phyloP scores from a whole-genome alignment of 2,113 vertebrate species.

The Apodemus sylvaticus region DNA sequence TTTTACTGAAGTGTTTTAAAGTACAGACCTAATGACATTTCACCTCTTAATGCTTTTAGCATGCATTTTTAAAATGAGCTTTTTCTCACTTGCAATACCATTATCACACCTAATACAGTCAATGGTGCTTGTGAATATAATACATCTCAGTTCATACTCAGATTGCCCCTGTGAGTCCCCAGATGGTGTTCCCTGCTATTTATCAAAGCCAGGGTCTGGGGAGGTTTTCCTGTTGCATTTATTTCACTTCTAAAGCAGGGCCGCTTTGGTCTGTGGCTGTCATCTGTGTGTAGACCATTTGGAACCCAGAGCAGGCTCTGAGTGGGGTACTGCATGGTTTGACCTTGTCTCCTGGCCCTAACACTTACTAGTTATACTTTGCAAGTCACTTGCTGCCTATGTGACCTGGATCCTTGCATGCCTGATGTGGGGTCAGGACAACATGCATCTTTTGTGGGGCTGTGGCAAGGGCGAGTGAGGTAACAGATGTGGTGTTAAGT shows the following conservation, averaged over 20 bases:
- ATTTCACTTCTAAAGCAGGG: conserved; percentile 45
- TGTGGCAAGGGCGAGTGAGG: not conserved
- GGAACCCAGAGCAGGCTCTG: not conserved
- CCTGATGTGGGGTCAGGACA: not conserved
- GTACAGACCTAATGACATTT: conserved; percentile 29
- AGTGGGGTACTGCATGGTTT: not conserved
- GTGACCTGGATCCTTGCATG: not conserved
- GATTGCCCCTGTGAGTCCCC: not conserved
- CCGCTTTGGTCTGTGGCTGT: not conserved
- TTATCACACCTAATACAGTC: conserved; percentile 17
- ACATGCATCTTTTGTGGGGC: not conserved
- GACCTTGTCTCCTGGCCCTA: not conserved
- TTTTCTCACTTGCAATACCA: not conserved
- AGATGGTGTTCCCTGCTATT: not conserved
- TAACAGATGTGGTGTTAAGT: not conserved
- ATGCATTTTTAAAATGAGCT: conserved; percentile 37
- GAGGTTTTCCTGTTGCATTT: not conserved
- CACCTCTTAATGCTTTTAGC: conserved; percentile 28
- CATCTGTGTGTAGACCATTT: not conserved
- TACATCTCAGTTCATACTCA: not conserved
- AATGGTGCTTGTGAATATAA: conserved; percentile 26
- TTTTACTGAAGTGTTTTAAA: conserved; percentile 61
- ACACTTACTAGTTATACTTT: not conserved
- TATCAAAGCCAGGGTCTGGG: not conserved
- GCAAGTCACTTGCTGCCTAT: not conserved